Percentiles rank a stretch among this genome's conserved stretches.
Evolutionary conservation across 2,888 invertebrate genomes (phyloP).

Genomic region (Cecidostiba fungosa): DNA sequence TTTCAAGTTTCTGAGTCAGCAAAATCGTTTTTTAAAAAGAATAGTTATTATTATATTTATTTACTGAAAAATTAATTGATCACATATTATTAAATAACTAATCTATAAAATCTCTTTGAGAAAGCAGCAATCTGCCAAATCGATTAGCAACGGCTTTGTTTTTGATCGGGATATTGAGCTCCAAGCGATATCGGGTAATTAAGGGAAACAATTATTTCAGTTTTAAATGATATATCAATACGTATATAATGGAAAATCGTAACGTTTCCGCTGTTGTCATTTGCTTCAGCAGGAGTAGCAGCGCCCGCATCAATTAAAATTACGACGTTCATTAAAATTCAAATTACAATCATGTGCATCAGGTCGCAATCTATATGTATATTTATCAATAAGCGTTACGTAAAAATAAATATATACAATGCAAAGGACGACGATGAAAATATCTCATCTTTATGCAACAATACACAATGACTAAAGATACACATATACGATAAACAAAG

Average conservation of each 20-base stretch:
- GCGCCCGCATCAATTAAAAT: neutral
- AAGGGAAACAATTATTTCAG: neutral
- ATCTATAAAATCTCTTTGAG: too few relatives aligned
- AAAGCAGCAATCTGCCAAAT: too few relatives aligned
- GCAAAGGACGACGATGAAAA: neutral
- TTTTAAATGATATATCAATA: neutral
- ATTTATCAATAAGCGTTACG: neutral
- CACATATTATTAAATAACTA: too few relatives aligned
- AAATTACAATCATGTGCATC: neutral
- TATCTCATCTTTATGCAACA: slow-evolving; percentile 12
- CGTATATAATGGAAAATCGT: neutral
- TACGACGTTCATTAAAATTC: neutral
- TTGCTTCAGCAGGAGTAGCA: neutral
- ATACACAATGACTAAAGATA: neutral
- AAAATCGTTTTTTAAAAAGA: too few relatives aligned
- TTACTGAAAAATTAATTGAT: too few relatives aligned
- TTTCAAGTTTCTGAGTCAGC: too few relatives aligned
- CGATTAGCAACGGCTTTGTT: neutral
- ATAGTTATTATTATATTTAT: too few relatives aligned
- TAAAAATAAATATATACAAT: neutral
- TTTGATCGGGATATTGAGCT: neutral
- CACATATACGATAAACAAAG: neutral
- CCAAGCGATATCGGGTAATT: neutral
- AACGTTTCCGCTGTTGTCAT: neutral
- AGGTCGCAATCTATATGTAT: neutral